Evolutionary conservation across 1,140 invertebrate genomes (phyloP), one percentile per base, ranked within the genome.

Genomic region (Trichogramma pretiosum): DNA sequence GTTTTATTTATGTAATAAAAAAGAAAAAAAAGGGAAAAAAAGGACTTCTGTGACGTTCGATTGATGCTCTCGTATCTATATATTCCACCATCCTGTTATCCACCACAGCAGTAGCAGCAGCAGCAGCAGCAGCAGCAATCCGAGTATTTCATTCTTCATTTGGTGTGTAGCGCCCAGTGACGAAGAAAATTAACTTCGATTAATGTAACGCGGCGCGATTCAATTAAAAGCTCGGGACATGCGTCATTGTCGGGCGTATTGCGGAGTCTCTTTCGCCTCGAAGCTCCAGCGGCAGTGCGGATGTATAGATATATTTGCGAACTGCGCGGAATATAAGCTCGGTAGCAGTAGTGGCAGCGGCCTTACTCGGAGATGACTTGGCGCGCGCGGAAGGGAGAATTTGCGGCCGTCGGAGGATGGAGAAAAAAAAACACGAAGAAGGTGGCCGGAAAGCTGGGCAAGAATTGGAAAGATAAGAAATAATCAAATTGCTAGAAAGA

Each of bases 131-230:
- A n/a, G n/a, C n/a, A n/a, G n/a, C n/a, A n/a, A n/a, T n/a, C n/a
- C n/a, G n/a, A 5, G 24, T 14, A 21, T 32, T 38, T 22, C 23
- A 39, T 46, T 14, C n/a, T 36, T 22, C 37, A 46, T 46, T 38
- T 46, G 11, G 39, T 32, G 30, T 30, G 39, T 28, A 8, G 13
- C 2, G 2, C 11, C 2, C 30, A 5, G 1, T 30, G 7, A 13
- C 11, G 35, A 16, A 26, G 24, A 43, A 55, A 55, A 48, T 55
- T 48, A 51, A 47, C 39, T 48, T 38, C 26, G 37, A 35, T 46
- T 41, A 51, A 38, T 34, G 7, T 30, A 43, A 30, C n/a, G 11
- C 9, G 24, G 19, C 11, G 40, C 26, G n/a, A 43, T 46, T 40
- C 14, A 35, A 40, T 41, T 38, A 47, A 30, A 48, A 10, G 18